Evolutionary conservation across 1,140 invertebrate species (phyloP).

Genomic region (Lethocerus indicus): DNA sequence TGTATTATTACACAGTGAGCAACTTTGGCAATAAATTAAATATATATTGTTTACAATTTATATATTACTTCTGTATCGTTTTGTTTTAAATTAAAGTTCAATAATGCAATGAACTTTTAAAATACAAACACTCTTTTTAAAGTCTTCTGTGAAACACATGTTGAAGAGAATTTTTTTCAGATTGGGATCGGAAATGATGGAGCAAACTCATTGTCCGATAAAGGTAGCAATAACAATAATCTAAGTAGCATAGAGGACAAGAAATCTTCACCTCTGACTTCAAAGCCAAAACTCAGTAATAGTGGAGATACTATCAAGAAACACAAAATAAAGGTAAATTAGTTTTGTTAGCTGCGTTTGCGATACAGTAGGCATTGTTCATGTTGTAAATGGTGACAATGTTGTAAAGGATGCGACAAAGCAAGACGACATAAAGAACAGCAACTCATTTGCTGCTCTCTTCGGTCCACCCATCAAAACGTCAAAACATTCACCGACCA

Average conservation of each 20-base stretch:
- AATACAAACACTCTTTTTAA: too few relatives aligned
- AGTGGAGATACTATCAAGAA: constrained; percentile 32
- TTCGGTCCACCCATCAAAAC: constrained; percentile 66
- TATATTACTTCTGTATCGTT: too few relatives aligned
- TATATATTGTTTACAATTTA: too few relatives aligned
- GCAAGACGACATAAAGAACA: constrained; percentile 35
- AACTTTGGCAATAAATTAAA: too few relatives aligned
- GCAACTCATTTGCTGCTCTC: constrained; percentile 52
- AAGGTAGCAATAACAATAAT: not conserved
- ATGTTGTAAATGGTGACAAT: not conserved
- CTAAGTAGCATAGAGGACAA: not conserved
- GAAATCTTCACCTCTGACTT: constrained; percentile 27
- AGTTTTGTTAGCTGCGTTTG: not conserved
- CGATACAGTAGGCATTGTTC: not conserved
- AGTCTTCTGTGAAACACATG: too few relatives aligned
- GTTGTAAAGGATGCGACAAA: constrained; percentile 16
- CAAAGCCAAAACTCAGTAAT: constrained; percentile 45
- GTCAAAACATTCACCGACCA: constrained; percentile 10
- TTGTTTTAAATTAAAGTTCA: too few relatives aligned
- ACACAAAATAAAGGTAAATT: constrained; percentile 37
- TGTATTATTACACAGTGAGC: too few relatives aligned
- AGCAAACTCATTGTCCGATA: not conserved
- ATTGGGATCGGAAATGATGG: constrained; percentile 10
- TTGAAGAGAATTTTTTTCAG: too few relatives aligned
- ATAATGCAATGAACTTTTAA: too few relatives aligned